Percentiles rank a stretch among this genome's conserved stretches.
These are phyloP conservation scores for Wasmannia auropunctata DNA, from an alignment of 1,140 invertebrate species.

Conservation along the genomic window DNA sequence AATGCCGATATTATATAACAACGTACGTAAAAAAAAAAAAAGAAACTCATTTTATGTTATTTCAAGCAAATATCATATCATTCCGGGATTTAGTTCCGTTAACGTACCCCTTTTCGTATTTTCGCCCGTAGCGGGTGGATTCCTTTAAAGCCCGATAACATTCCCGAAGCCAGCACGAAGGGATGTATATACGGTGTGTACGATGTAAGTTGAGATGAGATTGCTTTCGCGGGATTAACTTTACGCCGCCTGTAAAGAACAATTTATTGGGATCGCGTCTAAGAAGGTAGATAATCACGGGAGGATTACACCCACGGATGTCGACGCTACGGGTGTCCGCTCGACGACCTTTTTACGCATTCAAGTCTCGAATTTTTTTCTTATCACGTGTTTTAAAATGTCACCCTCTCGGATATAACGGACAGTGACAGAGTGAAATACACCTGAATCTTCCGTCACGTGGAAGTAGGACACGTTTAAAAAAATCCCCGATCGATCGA, in stretches of 20 bases:
- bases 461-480: background rate
- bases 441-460: background rate
- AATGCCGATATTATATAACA: background rate
- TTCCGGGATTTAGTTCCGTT: conserved; percentile 7
- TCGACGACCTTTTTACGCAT: background rate
- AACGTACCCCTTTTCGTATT: background rate
- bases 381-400: background rate
- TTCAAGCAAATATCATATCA: conserved; percentile 11
- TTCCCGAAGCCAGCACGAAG: background rate
- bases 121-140: background rate
- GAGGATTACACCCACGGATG: background rate
- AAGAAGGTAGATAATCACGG: conserved; percentile 28
- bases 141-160: background rate
- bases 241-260: conserved; percentile 7
- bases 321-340: background rate
- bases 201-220: conserved; percentile 27
- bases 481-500: background rate
- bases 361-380: background rate
- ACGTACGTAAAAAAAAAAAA: background rate
- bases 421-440: background rate
- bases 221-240: conserved; percentile 45
- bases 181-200: background rate
- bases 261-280: conserved; percentile 35
- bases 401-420: background rate
- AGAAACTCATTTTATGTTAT: too few relatives aligned